Evolutionary conservation across 2,888 invertebrate genomes (phyloP).

Genomic region (Cephalotes varians): DNA sequence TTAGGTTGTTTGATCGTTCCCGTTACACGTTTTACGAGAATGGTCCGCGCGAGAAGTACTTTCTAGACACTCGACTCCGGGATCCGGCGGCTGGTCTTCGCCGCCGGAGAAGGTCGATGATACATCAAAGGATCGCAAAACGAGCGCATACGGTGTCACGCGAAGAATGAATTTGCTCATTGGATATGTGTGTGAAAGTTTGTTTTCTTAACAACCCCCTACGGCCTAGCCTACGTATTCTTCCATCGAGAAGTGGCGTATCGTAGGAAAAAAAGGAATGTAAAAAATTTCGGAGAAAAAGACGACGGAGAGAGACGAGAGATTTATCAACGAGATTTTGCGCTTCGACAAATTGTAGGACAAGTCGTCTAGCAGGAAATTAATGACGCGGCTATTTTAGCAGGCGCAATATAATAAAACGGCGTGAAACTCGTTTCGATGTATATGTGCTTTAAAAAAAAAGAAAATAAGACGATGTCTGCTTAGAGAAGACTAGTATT

Average conservation of each 20-base stretch:
- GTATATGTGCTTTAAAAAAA: not conserved
- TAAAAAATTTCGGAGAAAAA: slow-evolving; percentile 27
- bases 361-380: slow-evolving; percentile 15
- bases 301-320: not conserved
- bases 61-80: slow-evolving; percentile 62
- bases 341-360: slow-evolving; percentile 38
- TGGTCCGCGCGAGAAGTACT: slow-evolving; percentile 60
- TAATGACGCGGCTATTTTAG: slow-evolving; percentile 30
- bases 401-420: not conserved
- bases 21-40: slow-evolving; percentile 70
- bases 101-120: slow-evolving; percentile 57
- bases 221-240: not conserved
- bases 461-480: not conserved
- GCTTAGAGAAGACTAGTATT: not conserved
- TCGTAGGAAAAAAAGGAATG: not conserved
- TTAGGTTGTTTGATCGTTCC: slow-evolving; percentile 63
- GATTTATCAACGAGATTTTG: slow-evolving; percentile 35
- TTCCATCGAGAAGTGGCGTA: not conserved
- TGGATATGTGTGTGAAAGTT: slow-evolving; percentile 48
- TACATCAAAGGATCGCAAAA: slow-evolving; percentile 65
- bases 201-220: slow-evolving; percentile 45
- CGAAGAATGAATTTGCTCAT: slow-evolving; percentile 42
- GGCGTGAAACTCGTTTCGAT: not conserved
- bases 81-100: slow-evolving; percentile 31
- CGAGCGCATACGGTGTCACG: slow-evolving; percentile 7